Evolutionary conservation across 1,140 invertebrate genomes (phyloP).

Genomic region (Drosophila lini): DNA sequence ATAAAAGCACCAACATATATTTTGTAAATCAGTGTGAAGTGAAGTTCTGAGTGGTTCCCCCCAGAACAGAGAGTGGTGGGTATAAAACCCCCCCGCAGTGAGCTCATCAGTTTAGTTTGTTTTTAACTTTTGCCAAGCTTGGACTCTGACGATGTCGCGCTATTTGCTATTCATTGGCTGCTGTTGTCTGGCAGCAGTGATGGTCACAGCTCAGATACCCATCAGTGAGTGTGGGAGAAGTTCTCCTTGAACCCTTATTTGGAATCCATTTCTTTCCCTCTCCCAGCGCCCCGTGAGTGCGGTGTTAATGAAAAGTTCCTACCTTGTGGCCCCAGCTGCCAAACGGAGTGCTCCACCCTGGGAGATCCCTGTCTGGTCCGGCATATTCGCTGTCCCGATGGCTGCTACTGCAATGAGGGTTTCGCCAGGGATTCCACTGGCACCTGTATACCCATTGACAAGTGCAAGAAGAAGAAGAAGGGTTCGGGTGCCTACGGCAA

Average conservation of each 20-base stretch:
- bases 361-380: constrained; percentile 84
- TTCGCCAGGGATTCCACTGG: constrained; percentile 81
- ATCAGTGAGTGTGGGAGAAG: constrained; percentile 39
- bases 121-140: background rate
- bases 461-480: constrained; percentile 48
- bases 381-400: constrained; percentile 85
- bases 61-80: background rate
- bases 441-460: constrained; percentile 80
- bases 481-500: constrained; percentile 1
- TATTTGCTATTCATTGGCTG: constrained; percentile 27
- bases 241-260: too few relatives aligned
- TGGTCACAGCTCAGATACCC: constrained; percentile 24
- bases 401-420: constrained; percentile 85
- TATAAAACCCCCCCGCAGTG: constrained; percentile 22
- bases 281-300: constrained; percentile 52
- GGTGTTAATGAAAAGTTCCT: constrained; percentile 78
- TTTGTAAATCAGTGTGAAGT: constrained; percentile 9
- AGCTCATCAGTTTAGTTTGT: constrained; percentile 42
- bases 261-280: background rate
- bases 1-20: constrained; percentile 24
- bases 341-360: constrained; percentile 85
- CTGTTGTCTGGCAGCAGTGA: constrained; percentile 10
- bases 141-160: constrained; percentile 25
- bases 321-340: constrained; percentile 85
- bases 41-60: constrained; percentile 1